Base-by-base conservation (phyloP, 1,140 invertebrate species). In the Drosophila athabasca region DNA sequence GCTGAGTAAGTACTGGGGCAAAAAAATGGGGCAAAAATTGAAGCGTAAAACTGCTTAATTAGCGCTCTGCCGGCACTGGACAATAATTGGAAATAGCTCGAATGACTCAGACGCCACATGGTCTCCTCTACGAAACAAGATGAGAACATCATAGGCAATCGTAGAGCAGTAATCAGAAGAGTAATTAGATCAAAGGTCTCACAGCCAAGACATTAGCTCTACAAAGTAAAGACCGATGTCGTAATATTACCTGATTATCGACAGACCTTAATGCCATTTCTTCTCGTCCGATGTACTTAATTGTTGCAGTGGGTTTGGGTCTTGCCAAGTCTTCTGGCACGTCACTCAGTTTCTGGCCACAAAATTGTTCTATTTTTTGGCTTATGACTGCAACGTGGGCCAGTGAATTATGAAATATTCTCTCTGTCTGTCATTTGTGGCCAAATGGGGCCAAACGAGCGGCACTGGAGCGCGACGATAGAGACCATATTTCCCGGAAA, bases 1-100 rank as follows among this genome's bases (percentile, higher is more conserved):
- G 65, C 72, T 88, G 65, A 88, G 83, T 87, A 69, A 82, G 82
- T 62, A 24, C 50, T 7, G 31, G 13, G 8, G 19, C 39, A 22
- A 13, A 4, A 4, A 4, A 44, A 41, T 19, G 17, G 17, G 17
- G 17, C 17, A 11, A 31, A 9, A 9, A 29, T 8, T 24, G 17
- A 2, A 31, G 13, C 15, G 2, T 19, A 11, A 64, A 48, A 53
- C 35, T 39, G 22, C 15, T 19, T 22, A 50, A 29, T 49, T 51
- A 17, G 2, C 13, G n/a, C 2, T 0, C 57, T 35, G 17, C 17
- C 17, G 17, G 17, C 17, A 19, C 17, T 19, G 26, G 26, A 53
- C 31, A 53, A 15, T 8, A 52, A 53, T 9, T 41, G 2, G 24
- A 15, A 35, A 52, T 9, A 17, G 13, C 26, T 29, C 3, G 35